Conservation (phyloP, 2,113 vertebrate species). For the Microcebus tavaratra region DNA sequence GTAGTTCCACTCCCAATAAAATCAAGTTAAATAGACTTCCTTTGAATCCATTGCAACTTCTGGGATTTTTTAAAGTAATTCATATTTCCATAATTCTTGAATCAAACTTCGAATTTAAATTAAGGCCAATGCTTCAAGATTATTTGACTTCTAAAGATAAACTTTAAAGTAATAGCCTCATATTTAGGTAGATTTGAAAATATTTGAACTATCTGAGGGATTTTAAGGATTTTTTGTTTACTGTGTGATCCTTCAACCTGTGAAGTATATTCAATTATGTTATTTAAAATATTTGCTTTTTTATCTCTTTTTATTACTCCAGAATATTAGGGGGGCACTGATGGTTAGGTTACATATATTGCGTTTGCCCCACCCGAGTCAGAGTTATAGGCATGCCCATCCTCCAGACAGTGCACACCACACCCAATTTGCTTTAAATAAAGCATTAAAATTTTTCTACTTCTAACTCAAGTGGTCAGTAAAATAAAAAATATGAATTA, state of each 20-base stretch:
- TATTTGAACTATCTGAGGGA: background rate
- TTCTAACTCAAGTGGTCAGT: background rate
- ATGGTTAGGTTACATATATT: too few relatives aligned
- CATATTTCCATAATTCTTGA: constrained; percentile 31
- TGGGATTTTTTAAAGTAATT: background rate
- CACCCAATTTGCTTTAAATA: background rate
- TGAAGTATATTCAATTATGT: background rate
- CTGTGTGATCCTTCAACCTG: background rate
- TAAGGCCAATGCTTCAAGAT: background rate
- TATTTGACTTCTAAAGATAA: background rate
- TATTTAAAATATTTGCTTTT: background rate
- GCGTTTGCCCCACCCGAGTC: too few relatives aligned
- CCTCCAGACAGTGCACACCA: too few relatives aligned
- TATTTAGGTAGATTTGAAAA: background rate
- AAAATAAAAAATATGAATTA: background rate
- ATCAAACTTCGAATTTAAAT: background rate
- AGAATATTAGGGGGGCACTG: too few relatives aligned
- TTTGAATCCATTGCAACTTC: background rate
- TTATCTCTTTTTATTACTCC: too few relatives aligned
- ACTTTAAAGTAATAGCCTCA: background rate
- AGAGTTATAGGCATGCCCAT: too few relatives aligned
- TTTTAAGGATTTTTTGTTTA: background rate
- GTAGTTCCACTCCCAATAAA: background rate
- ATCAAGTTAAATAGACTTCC: background rate
- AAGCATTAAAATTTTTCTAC: background rate